Evolutionary conservation across 2,113 vertebrate species (phyloP), one percentile per base, ranked within the genome.

Genomic region (Triplophysa siluroides): DNA sequence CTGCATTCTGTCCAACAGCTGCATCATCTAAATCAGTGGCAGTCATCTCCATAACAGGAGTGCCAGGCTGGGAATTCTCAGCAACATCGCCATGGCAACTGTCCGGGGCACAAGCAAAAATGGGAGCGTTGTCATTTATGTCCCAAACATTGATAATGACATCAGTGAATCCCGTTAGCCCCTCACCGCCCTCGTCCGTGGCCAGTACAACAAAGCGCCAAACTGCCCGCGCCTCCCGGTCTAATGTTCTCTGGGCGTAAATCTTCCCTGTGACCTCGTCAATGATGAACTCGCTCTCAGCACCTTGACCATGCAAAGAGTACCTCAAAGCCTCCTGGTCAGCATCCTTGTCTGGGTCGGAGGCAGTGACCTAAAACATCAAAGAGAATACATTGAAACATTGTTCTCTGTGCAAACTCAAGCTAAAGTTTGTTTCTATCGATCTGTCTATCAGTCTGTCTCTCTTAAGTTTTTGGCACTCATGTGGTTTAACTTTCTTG

Each of bases 201-300:
- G 95, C 95, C 87, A 96, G 60, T 1, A 95, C 94, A 9, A 96
- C 94, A 61, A 96, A 96, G n/a, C 94, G 93, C 95, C 95, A 96
- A 5, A 95, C 91, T 0, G 94, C 93, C 1, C 93, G 91, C 65
- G 95, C 93, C 68, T 97, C 95, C 4, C 95, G 92, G 83, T 96
- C 91, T 67, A 96, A 84, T 0, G 88, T 91, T 88, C 93, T 90
- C 87, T 95, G 93, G 1, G 94, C 92, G 52, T 94, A 96, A 88
- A 96, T 93, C 89, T 92, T 95, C 12, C 96, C 95, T 0, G 92
- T 95, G 81, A 92, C 91, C 89, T 96, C 95, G 81, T 96, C 95
- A 38, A 97, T 95, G 26, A 95, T 91, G 81, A 97, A 96, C 86
- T 94, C 90, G 3, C 92, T 94, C 74, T 91, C 92, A n/a, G 95